Evolutionary conservation across 2,113 vertebrate species (phyloP).

Genomic region (Pycnonotus jocosus): DNA sequence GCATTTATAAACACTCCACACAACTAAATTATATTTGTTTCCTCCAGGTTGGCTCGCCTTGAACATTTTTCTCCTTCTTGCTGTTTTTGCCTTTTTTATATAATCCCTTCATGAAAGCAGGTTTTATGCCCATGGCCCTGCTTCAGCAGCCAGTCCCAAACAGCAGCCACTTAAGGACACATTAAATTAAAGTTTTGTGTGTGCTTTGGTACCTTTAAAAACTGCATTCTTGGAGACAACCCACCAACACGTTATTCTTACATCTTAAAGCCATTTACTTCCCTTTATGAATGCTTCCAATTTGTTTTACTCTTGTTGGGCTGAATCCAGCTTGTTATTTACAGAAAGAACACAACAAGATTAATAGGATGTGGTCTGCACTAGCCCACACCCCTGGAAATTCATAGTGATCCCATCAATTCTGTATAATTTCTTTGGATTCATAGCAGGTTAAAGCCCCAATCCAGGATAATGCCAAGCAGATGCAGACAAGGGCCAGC

Average conservation of each 20-base stretch:
- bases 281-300: constrained; percentile 30
- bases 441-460: constrained; percentile 4
- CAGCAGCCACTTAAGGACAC: not conserved
- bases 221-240: not conserved
- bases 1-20: constrained; percentile 25
- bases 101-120: constrained; percentile 8
- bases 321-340: constrained; percentile 38
- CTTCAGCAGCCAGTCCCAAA: not conserved
- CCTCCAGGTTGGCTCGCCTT: constrained; percentile 26
- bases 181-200: not conserved
- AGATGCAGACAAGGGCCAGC: constrained; percentile 1
- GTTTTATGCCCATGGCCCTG: not conserved
- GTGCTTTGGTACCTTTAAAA: not conserved
- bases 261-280: constrained; percentile 38
- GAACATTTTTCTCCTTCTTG: constrained; percentile 5
- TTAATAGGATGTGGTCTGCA: not conserved
- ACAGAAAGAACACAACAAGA: constrained; percentile 10
- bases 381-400: constrained; percentile 6
- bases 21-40: constrained; percentile 24
- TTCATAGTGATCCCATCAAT: constrained; percentile 3
- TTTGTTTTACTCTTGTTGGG: constrained; percentile 42
- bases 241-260: not conserved
- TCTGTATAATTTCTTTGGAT: not conserved
- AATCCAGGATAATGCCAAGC: constrained; percentile 20
- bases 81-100: not conserved